These are phyloP conservation scores for Liolophura sinensis DNA, from an alignment of 1,140 invertebrate genomes.

Conservation along the genomic window DNA sequence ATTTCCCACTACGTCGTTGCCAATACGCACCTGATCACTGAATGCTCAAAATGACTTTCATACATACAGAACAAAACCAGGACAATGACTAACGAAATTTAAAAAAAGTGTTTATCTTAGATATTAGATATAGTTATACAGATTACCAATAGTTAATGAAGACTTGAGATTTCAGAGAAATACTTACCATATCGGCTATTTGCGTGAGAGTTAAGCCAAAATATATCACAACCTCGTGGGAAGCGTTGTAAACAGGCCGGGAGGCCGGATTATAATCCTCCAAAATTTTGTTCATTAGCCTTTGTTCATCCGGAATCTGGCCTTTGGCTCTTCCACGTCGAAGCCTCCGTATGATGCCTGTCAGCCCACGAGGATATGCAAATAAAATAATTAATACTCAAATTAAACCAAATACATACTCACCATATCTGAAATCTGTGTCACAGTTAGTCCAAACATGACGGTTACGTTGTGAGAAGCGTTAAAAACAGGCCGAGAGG, in stretches of 20 bases:
- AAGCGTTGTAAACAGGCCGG: constrained; percentile 96
- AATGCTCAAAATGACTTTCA: no score
- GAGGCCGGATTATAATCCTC: constrained; percentile 92
- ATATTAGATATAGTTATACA: no score
- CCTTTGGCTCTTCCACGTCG: not conserved
- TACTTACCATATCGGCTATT: constrained; percentile 98
- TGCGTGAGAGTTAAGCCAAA: constrained; percentile 98
- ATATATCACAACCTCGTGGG: constrained; percentile 91
- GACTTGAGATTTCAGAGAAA: not conserved
- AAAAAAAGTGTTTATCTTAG: no score
- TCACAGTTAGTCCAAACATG: constrained; percentile 55
- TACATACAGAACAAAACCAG: no score
- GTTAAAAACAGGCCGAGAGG: constrained; percentile 69
- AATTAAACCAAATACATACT: constrained; percentile 53
- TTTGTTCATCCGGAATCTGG: constrained; percentile 34
- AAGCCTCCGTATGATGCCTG: no score
- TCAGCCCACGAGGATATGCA: no score
- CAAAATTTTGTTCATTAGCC: constrained; percentile 35
- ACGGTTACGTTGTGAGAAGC: constrained; percentile 51
- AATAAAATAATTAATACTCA: no score
- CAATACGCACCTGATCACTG: no score
- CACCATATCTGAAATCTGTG: constrained; percentile 65
- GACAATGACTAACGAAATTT: no score
- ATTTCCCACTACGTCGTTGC: no score
- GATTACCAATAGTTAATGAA: not conserved